A percentile compares a stretch with the other conserved stretches of the same genome.
Conservation (phyloP, 2,888 invertebrate genomes). For the Pardosa pseudoannulata region DNA sequence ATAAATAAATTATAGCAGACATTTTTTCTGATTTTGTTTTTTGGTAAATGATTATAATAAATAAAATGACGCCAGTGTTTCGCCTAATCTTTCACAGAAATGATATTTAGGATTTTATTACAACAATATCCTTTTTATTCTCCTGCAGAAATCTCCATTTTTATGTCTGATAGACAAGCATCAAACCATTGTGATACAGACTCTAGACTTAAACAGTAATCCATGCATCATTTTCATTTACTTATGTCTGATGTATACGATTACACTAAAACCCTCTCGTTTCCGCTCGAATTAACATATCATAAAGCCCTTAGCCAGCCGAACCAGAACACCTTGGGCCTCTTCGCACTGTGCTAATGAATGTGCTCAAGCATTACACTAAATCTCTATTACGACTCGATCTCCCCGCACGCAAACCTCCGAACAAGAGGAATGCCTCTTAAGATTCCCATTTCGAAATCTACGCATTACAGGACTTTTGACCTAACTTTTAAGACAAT, state of each 20-base stretch:
- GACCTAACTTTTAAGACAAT: slow-evolving; percentile 61
- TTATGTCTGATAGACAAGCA: no score
- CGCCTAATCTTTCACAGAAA: no score
- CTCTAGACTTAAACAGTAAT: no score
- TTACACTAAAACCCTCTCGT: neutral
- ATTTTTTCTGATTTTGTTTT: no score
- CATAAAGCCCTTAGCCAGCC: neutral
- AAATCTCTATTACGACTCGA: slow-evolving; percentile 7
- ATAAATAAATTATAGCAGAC: no score
- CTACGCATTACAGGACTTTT: slow-evolving; percentile 53
- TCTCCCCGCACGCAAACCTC: neutral
- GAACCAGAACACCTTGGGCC: neutral
- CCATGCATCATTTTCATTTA: no score
- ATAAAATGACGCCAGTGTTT: no score
- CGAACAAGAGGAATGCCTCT: neutral
- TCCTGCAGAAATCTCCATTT: no score
- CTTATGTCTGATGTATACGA: neutral
- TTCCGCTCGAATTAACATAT: neutral
- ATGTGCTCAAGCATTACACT: neutral
- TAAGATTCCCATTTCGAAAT: slow-evolving; percentile 25
- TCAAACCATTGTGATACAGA: no score
- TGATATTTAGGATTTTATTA: no score
- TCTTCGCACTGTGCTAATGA: slow-evolving; percentile 7
- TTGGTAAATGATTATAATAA: no score
- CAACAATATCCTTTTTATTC: no score